A percentile compares a stretch with the other conserved stretches of the same genome.
phyloP scores from a whole-genome alignment of 2,888 invertebrate genomes.

The Dryadula phaetusa region DNA sequence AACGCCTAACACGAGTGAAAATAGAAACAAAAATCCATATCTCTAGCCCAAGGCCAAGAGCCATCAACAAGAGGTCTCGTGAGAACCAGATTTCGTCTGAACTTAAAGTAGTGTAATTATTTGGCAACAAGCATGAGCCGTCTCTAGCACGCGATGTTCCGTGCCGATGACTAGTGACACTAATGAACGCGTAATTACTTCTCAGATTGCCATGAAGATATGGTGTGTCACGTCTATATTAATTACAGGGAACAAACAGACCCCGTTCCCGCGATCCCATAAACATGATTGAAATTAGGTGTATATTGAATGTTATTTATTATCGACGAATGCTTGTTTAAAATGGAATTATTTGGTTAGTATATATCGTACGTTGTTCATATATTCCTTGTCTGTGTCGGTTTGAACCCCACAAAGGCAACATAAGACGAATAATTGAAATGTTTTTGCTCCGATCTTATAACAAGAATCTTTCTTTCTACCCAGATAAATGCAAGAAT shows the following conservation, averaged over 20 bases:
- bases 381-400: not conserved
- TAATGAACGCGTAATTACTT: constrained; percentile 79
- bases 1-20: not conserved
- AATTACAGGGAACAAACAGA: constrained; percentile 31
- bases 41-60: not conserved
- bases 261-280: constrained; percentile 24
- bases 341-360: constrained; percentile 1
- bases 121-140: constrained; percentile 37
- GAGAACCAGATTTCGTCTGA: constrained; percentile 15
- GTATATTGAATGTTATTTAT: constrained; percentile 17
- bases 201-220: constrained; percentile 49
- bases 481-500: too few species aligned
- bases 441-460: too few species aligned
- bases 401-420: too few species aligned
- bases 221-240: constrained; percentile 33
- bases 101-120: constrained; percentile 32
- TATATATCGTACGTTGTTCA: not conserved
- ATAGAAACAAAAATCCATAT: not conserved
- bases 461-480: too few species aligned
- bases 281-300: constrained; percentile 15
- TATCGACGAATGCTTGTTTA: constrained; percentile 3
- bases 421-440: too few species aligned
- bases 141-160: constrained; percentile 70
- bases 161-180: constrained; percentile 60
- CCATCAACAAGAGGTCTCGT: not conserved